Conservation (phyloP, 2,113 vertebrate species). For the Hemibagrus wyckioides region DNA sequence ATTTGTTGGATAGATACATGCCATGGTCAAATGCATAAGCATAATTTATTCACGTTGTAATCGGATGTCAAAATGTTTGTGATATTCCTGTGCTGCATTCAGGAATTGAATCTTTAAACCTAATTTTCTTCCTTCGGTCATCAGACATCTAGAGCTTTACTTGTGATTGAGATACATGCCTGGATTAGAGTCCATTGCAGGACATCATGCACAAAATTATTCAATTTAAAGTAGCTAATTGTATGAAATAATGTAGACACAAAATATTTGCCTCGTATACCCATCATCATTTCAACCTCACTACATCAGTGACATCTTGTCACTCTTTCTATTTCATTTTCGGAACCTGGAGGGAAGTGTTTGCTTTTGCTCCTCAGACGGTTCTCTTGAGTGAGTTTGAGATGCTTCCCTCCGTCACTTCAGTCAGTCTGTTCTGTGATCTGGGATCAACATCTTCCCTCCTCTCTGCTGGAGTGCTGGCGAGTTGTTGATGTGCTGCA, state of each 20-base stretch:
- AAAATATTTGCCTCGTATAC: not conserved
- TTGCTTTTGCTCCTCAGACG: too few relatives aligned
- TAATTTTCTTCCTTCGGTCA: not conserved
- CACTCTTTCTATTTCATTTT: not conserved
- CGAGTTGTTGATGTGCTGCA: constrained; percentile 39
- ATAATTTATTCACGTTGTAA: not conserved
- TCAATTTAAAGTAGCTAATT: not conserved
- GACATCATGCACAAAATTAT: not conserved
- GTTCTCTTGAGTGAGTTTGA: not conserved
- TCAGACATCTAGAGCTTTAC: not conserved
- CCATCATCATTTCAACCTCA: not conserved
- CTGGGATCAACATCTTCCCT: constrained; percentile 26
- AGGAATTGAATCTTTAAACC: not conserved
- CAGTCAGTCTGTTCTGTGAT: constrained; percentile 24
- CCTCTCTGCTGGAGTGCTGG: constrained; percentile 18
- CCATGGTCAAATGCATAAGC: not conserved
- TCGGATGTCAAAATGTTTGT: not conserved
- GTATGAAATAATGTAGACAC: not conserved
- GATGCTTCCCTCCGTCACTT: not conserved
- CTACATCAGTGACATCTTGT: not conserved
- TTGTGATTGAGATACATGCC: not conserved
- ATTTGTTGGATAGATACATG: not conserved
- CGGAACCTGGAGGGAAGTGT: not conserved
- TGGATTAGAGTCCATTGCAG: not conserved
- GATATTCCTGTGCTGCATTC: not conserved